Percentiles rank a stretch among this genome's conserved stretches.
Evolutionary conservation across 2,888 invertebrate genomes (phyloP).

Genomic region (Drosophila borborema): DNA sequence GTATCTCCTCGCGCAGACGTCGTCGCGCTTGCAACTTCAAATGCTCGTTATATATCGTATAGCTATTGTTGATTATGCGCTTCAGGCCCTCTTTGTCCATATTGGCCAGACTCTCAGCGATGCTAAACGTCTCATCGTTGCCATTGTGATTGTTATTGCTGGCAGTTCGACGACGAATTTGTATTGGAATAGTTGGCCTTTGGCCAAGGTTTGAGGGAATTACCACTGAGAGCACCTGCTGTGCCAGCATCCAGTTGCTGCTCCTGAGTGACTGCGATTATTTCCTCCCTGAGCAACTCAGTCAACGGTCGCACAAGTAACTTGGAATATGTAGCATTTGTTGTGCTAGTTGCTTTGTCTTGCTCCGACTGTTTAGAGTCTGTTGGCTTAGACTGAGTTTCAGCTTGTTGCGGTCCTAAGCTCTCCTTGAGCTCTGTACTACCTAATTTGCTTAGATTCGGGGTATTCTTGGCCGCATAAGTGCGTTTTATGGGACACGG

Average conservation of each 20-base stretch:
- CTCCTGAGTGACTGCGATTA: conserved; percentile 56
- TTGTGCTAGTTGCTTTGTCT: neutral
- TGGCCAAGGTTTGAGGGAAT: neutral
- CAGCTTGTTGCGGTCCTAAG: too few species aligned
- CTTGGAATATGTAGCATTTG: conserved; percentile 45
- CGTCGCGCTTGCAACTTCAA: conserved; percentile 81
- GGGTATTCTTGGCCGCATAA: neutral
- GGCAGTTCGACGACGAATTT: conserved; percentile 58
- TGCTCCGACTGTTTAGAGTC: neutral
- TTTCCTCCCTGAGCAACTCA: conserved; percentile 68
- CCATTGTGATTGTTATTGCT: conserved; percentile 39
- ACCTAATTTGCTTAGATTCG: neutral
- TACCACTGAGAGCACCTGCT: neutral
- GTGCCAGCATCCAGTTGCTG: conserved; percentile 14
- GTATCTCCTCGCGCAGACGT: conserved; percentile 81
- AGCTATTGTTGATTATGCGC: conserved; percentile 83
- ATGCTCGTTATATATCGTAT: conserved; percentile 83
- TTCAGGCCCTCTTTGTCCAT: conserved; percentile 83
- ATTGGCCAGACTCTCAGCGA: conserved; percentile 78
- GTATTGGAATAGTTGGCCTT: neutral
- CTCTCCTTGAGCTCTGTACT: neutral
- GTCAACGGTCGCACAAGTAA: conserved; percentile 80
- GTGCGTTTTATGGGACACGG: neutral
- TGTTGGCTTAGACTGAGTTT: neutral
- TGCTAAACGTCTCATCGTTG: conserved; percentile 47